Conservation (phyloP, 2,888 invertebrate genomes). For the Cosmorhoe ocellata region DNA sequence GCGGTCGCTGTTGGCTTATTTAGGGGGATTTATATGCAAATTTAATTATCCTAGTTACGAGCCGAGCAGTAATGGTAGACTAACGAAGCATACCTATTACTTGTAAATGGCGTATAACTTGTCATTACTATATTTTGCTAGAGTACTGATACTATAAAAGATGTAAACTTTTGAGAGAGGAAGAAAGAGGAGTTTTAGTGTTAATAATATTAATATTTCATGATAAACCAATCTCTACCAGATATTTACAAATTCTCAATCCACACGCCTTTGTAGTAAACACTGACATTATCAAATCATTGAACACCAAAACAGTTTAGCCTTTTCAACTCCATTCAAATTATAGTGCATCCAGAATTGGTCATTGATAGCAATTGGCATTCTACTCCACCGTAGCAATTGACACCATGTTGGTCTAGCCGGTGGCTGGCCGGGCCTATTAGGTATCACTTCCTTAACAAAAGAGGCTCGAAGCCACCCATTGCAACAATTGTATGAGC, state of each 20-base stretch:
- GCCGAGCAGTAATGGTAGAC: conserved; percentile 38
- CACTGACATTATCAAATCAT: conserved; percentile 23
- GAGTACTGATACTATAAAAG: neutral
- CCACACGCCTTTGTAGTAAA: neutral
- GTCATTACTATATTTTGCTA: conserved; percentile 11
- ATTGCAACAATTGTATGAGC: conserved; percentile 81
- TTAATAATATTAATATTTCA: too few relatives aligned
- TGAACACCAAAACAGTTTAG: conserved; percentile 46
- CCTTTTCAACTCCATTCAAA: conserved; percentile 58
- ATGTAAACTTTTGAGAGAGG: too few relatives aligned
- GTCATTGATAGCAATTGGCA: conserved; percentile 42
- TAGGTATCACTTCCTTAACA: conserved; percentile 77
- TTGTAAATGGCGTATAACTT: conserved; percentile 48
- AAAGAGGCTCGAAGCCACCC: conserved; percentile 72
- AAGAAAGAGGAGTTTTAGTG: neutral
- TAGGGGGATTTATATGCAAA: conserved; percentile 72
- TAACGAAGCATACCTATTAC: conserved; percentile 64
- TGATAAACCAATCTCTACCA: too few relatives aligned
- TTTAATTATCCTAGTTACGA: conserved; percentile 60
- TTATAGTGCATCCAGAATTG: conserved; percentile 50
- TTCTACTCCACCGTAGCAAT: conserved; percentile 53
- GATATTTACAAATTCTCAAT: too few relatives aligned
- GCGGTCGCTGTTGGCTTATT: conserved; percentile 50
- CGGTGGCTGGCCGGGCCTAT: conserved; percentile 68
- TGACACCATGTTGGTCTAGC: conserved; percentile 77